Evolutionary conservation across 1,140 invertebrate species (phyloP).

Genomic region (Drosophila mauritiana): DNA sequence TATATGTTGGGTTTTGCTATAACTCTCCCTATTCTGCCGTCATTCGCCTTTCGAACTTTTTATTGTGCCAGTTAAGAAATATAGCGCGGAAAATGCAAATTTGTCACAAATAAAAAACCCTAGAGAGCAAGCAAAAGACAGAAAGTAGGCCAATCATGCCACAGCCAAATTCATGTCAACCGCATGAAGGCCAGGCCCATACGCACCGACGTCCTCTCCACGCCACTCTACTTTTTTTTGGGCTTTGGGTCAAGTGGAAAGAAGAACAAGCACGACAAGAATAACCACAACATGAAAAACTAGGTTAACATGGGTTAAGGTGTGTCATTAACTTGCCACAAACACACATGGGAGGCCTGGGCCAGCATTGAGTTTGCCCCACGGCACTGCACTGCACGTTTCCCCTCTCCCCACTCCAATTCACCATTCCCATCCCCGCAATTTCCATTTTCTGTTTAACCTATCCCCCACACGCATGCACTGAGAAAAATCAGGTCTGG

Average conservation of each 20-base stretch:
- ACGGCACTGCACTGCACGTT: neutral
- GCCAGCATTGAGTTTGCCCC: slow-evolving; percentile 5
- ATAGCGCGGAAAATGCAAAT: neutral
- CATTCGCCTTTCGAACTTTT: no score
- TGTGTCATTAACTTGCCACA: slow-evolving; percentile 64
- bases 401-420: neutral
- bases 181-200: slow-evolving; percentile 65
- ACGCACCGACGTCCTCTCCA: slow-evolving; percentile 3
- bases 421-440: neutral
- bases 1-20: no score
- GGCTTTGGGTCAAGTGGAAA: slow-evolving; percentile 68
- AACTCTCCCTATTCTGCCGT: neutral
- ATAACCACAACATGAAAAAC: slow-evolving; percentile 51
- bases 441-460: neutral
- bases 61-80: neutral
- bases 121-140: neutral
- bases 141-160: slow-evolving; percentile 51
- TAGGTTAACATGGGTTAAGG: slow-evolving; percentile 69
- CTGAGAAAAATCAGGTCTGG: neutral
- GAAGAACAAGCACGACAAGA: slow-evolving; percentile 39
- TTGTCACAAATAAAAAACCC: neutral
- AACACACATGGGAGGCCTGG: slow-evolving; percentile 9
- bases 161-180: slow-evolving; percentile 65
- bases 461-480: neutral
- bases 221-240: slow-evolving; percentile 24